Evolutionary conservation across 2,797 vertebrate genomes (phyloP).

Genomic region (Arctocebus calabarensis): DNA sequence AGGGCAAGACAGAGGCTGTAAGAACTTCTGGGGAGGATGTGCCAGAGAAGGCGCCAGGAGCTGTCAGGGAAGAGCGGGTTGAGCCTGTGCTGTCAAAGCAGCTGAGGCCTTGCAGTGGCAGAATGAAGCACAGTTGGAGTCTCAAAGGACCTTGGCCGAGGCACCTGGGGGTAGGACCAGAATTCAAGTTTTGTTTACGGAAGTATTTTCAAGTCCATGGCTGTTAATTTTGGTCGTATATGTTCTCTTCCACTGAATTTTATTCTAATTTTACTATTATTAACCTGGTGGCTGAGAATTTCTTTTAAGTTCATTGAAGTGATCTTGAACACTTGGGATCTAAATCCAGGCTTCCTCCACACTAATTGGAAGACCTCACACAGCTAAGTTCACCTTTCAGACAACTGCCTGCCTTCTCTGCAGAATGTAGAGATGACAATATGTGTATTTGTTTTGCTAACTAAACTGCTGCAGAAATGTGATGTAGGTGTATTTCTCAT

Average conservation of each 20-base stretch:
- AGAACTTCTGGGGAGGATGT: neutral
- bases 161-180: neutral
- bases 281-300: neutral
- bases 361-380: too few relatives aligned
- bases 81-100: too few relatives aligned
- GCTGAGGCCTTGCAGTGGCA: neutral
- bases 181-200: neutral
- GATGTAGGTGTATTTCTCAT: neutral
- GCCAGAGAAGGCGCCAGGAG: neutral
- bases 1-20: neutral
- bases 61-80: neutral
- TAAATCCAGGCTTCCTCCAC: neutral
- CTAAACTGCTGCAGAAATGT: neutral
- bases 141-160: neutral
- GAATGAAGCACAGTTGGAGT: neutral
- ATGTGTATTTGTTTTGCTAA: neutral
- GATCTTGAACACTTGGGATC: neutral
- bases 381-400: neutral
- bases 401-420: neutral
- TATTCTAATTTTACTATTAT: constrained; percentile 6
- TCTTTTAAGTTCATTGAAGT: neutral
- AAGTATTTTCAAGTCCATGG: neutral
- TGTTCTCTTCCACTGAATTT: neutral
- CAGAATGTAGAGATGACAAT: neutral
- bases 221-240: neutral